Base-by-base conservation (phyloP, 2,888 invertebrate genomes). In the Adelognathus sp. region DNA sequence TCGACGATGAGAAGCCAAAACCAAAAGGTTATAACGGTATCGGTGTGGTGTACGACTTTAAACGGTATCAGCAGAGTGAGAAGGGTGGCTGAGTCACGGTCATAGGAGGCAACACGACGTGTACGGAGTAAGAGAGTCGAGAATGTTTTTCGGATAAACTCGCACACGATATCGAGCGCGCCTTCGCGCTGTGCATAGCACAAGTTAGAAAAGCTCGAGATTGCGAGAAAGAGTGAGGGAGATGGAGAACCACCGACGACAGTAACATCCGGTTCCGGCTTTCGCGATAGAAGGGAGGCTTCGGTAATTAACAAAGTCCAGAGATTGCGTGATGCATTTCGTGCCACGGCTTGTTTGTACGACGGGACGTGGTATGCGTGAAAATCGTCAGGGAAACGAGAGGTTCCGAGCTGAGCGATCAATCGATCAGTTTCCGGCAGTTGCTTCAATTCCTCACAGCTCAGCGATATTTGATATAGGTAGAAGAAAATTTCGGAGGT, bases 221-320 rank as follows among this genome's bases (percentile, higher is more conserved):
- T 9, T 18, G n/a, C 6, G 54, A 69, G 60, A 73, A 60, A 64
- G 54, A 69, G 78, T 77, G 50, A 27, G 18, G 31, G 60, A 50
- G 76, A 76, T 67, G 54, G 73, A 66, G 61, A 80, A 86, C 83
- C 84, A 84, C 83, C 85, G 89, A 89, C 88, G 90, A 90, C 88
- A 87, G 89, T 85, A 86, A 87, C 88, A 86, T 90, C 90, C 89
- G 89, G 87, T 86, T 85, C 86, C 86, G 86, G 83, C 82, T 81
- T 84, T 76, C 73, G 76, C 78, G 74, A 79, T 69, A 63, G 75
- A 56, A 81, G 81, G 83, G 83, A 81, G 76, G 82, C 84, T 85
- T 84, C 82, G 84, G 87, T 89, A 88, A 89, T 89, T 89, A 89
- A 88, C 86, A 66, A 82, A 82, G 76, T 79, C 64, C 70, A 41